Conservation (phyloP, 2,888 invertebrate species). For the Orthonychiurus folsomi region DNA sequence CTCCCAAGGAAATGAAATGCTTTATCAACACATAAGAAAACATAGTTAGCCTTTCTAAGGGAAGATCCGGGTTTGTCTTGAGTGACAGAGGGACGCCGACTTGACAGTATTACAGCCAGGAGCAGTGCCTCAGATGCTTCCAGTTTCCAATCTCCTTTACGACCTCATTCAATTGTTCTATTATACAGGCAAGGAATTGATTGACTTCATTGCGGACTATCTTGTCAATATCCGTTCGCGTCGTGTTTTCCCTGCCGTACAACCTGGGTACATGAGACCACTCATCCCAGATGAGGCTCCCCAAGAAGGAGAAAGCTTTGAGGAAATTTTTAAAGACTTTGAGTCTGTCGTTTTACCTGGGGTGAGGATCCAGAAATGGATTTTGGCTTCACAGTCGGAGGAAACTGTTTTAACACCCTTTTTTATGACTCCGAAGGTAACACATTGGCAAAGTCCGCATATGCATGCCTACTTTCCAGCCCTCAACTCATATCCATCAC, state of each 20-base stretch:
- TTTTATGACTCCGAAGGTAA: slow-evolving; percentile 50
- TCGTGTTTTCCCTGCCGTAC: slow-evolving; percentile 84
- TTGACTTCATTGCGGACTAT: slow-evolving; percentile 97
- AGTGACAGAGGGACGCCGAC: not conserved
- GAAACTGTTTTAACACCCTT: not conserved
- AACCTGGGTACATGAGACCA: slow-evolving; percentile 85
- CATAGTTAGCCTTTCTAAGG: too few relatives aligned
- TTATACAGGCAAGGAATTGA: slow-evolving; percentile 82
- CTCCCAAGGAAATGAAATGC: slow-evolving; percentile 21
- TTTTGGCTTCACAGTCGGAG: not conserved
- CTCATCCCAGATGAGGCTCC: slow-evolving; percentile 82
- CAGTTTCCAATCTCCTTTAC: not conserved
- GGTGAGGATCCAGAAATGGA: slow-evolving; percentile 49
- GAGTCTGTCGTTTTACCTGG: slow-evolving; percentile 95
- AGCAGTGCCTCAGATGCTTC: too few relatives aligned
- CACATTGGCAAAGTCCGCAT: slow-evolving; percentile 93
- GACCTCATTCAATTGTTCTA: not conserved
- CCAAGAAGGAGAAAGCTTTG: slow-evolving; percentile 75
- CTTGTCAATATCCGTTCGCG: slow-evolving; percentile 79
- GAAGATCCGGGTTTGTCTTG: too few relatives aligned
- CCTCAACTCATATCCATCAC: slow-evolving; percentile 82
- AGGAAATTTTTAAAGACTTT: slow-evolving; percentile 82
- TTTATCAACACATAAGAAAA: slow-evolving; percentile 6
- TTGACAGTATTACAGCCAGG: too few relatives aligned
- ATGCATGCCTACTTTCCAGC: slow-evolving; percentile 99